phyloP scores from a whole-genome alignment of 2,113 vertebrate genomes.

The Phaetusa simplex region DNA sequence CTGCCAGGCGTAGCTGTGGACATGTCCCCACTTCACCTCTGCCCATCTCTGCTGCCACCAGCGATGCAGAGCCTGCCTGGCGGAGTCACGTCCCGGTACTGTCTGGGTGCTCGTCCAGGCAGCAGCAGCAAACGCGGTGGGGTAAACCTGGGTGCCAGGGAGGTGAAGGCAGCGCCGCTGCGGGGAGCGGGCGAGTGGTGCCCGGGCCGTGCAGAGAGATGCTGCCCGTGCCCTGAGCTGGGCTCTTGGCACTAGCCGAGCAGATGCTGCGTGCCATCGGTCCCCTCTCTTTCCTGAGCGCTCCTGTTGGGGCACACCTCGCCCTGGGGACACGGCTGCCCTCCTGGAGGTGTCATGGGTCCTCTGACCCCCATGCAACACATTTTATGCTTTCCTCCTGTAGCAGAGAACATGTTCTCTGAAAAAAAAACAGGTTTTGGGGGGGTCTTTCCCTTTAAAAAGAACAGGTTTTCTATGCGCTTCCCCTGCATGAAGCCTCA shows the following conservation, averaged over 20 bases:
- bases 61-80: neutral
- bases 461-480: neutral
- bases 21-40: rapidly evolving
- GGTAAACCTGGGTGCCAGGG: neutral
- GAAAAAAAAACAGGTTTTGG: rapidly evolving
- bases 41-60: neutral
- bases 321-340: rapidly evolving
- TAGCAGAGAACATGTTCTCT: neutral
- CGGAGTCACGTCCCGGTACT: no score
- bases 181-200: neutral
- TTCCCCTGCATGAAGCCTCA: neutral
- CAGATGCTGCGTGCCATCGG: rapidly evolving
- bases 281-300: neutral
- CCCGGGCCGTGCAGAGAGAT: neutral
- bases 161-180: neutral
- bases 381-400: neutral
- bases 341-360: rapidly evolving
- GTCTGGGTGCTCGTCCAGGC: rapidly evolving
- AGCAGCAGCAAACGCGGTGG: rapidly evolving
- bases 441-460: neutral
- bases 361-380: neutral
- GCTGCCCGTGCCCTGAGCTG: neutral
- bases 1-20: neutral
- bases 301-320: rapidly evolving
- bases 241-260: neutral